A percentile compares a stretch with the other conserved stretches of the same genome.
These are phyloP conservation scores for Maconellicoccus hirsutus DNA, from an alignment of 1,140 invertebrate genomes.

Conservation along the genomic window DNA sequence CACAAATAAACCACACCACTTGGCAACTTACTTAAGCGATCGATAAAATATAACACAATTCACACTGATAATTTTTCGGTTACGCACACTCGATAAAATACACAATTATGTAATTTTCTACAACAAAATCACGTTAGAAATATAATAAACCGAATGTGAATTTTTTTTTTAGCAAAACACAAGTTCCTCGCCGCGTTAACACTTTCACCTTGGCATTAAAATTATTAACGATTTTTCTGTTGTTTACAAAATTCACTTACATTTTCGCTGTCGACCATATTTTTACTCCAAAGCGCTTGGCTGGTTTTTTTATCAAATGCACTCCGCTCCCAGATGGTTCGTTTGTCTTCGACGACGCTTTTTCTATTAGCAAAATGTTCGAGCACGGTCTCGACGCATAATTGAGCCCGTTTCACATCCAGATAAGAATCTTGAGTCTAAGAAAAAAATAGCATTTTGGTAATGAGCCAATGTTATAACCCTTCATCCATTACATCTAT, in stretches of 20 bases:
- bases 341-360: slow-evolving; percentile 49
- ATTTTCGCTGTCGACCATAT: slow-evolving; percentile 59
- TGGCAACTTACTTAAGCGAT: not conserved
- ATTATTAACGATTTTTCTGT: not conserved
- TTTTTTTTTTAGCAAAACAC: too few relatives aligned
- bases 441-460: slow-evolving; percentile 23
- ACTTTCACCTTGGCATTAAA: not conserved
- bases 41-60: not conserved
- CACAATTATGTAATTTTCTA: too few relatives aligned
- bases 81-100: too few relatives aligned
- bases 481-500: slow-evolving; percentile 12
- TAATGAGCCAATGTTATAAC: slow-evolving; percentile 14
- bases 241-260: slow-evolving; percentile 37
- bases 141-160: too few relatives aligned
- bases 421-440: slow-evolving; percentile 43
- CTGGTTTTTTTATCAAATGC: slow-evolving; percentile 50
- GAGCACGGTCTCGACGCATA: slow-evolving; percentile 56
- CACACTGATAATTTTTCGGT: too few relatives aligned
- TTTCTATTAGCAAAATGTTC: slow-evolving; percentile 56
- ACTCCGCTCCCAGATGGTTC: slow-evolving; percentile 56
- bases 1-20: not conserved
- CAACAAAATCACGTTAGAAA: too few relatives aligned
- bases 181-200: not conserved
- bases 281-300: slow-evolving; percentile 52
- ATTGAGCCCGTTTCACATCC: slow-evolving; percentile 52